Conservation (phyloP, 2,888 invertebrate genomes). For the Mellilla xanthometata region DNA sequence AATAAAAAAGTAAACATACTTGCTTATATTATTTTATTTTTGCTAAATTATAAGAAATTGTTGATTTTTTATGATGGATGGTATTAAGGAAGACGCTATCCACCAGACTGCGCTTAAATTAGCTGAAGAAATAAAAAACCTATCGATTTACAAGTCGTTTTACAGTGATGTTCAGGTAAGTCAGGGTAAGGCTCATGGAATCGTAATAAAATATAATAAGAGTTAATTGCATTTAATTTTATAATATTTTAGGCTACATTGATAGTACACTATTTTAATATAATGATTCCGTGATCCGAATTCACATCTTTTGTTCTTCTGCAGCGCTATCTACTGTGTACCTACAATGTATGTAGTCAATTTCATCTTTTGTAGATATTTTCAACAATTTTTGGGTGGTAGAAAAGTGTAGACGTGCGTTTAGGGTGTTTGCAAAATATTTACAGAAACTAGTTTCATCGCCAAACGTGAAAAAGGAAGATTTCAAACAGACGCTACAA, state of each 20-base stretch:
- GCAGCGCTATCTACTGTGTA: too few species aligned
- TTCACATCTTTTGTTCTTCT: too few species aligned
- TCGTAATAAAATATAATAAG: conserved; percentile 2
- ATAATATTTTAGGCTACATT: too few species aligned
- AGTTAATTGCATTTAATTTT: too few species aligned
- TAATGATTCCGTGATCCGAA: too few species aligned
- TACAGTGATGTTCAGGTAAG: conserved; percentile 90
- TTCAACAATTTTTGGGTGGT: too few species aligned
- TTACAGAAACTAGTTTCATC: conserved; percentile 89
- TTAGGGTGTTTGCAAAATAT: too few species aligned
- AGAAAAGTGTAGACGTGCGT: too few species aligned
- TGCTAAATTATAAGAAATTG: conserved; percentile 53
- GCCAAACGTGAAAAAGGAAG: conserved; percentile 88
- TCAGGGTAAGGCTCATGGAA: conserved; percentile 5
- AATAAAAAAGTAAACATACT: conserved; percentile 64
- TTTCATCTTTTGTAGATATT: too few species aligned
- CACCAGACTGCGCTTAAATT: conserved; percentile 90
- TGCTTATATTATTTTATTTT: conserved; percentile 54
- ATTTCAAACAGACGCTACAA: conserved; percentile 89
- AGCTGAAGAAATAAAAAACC: conserved; percentile 89
- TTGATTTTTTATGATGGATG: conserved; percentile 66
- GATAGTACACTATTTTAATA: too few species aligned
- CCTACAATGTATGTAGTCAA: too few species aligned
- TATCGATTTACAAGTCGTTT: conserved; percentile 89
- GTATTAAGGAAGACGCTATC: conserved; percentile 84